Conservation (phyloP, 1,140 invertebrate genomes). For the Neodiprion lecontei region DNA sequence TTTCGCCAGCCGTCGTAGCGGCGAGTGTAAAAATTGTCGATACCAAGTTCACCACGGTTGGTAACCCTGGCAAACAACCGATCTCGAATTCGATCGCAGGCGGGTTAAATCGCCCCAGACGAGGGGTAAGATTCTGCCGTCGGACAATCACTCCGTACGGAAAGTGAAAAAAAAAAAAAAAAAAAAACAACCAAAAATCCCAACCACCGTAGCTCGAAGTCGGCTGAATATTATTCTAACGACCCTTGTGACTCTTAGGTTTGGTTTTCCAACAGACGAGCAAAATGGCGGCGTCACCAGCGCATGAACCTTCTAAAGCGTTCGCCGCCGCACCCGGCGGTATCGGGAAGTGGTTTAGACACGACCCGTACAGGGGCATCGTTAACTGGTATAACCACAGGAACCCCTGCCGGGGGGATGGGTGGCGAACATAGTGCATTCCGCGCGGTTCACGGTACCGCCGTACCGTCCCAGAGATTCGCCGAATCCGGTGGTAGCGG, state of each 20-base stretch:
- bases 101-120: too few relatives aligned
- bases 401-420: constrained; percentile 64
- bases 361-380: constrained; percentile 42
- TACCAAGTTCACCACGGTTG: too few relatives aligned
- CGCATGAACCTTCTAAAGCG: constrained; percentile 91
- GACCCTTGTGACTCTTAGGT: constrained; percentile 75
- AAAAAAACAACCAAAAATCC: too few relatives aligned
- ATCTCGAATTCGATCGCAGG: too few relatives aligned
- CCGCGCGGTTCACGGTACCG: constrained; percentile 69
- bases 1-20: too few relatives aligned
- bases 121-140: too few relatives aligned
- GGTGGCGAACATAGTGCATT: constrained; percentile 89
- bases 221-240: constrained; percentile 45
- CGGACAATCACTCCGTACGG: too few relatives aligned
- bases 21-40: too few relatives aligned
- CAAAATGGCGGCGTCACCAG: constrained; percentile 95
- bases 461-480: constrained; percentile 51
- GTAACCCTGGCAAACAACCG: too few relatives aligned
- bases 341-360: constrained; percentile 46
- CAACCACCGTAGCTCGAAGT: background rate
- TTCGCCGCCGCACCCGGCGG: constrained; percentile 62
- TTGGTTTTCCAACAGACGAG: constrained; percentile 99
- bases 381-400: constrained; percentile 18
- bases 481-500: constrained; percentile 49
- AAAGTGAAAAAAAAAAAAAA: too few relatives aligned